These are phyloP conservation scores for Suncus etruscus DNA, from an alignment of 2,113 vertebrate genomes.

Conservation along the genomic window DNA sequence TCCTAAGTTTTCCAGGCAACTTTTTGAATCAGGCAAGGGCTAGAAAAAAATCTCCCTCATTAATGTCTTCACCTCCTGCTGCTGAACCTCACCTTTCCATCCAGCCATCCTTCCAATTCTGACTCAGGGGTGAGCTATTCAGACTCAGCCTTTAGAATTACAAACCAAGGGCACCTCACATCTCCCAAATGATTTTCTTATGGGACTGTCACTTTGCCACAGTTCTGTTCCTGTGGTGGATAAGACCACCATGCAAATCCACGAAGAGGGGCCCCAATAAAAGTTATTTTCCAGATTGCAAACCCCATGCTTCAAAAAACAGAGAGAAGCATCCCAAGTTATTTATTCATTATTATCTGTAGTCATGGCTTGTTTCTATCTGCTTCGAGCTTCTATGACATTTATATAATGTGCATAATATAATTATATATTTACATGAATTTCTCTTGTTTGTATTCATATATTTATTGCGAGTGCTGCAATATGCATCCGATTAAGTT, in stretches of 20 bases:
- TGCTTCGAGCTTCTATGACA: constrained; percentile 77
- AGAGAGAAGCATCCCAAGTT: constrained; percentile 59
- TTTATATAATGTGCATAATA: constrained; percentile 82
- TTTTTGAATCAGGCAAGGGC: no score
- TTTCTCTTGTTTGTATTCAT: constrained; percentile 80
- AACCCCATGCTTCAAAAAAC: constrained; percentile 59
- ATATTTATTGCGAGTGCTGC: constrained; percentile 73
- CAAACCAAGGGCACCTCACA: not conserved
- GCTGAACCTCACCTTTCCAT: not conserved
- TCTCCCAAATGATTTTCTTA: not conserved
- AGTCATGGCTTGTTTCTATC: constrained; percentile 79
- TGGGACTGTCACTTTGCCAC: not conserved
- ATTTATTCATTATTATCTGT: constrained; percentile 80
- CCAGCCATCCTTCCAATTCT: no score
- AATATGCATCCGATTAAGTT: constrained; percentile 70
- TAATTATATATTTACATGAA: constrained; percentile 81
- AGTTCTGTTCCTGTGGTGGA: not conserved
- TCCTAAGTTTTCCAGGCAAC: not conserved
- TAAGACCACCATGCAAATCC: not conserved
- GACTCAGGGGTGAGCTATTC: not conserved
- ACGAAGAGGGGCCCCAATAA: not conserved
- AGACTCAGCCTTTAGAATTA: not conserved
- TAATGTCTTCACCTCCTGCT: no score
- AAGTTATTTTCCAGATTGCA: constrained; percentile 58
- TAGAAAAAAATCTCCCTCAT: no score